Percentiles rank a stretch among this genome's conserved stretches.
phyloP scores from a whole-genome alignment of 2,797 vertebrate species.

The Paguma larvata region DNA sequence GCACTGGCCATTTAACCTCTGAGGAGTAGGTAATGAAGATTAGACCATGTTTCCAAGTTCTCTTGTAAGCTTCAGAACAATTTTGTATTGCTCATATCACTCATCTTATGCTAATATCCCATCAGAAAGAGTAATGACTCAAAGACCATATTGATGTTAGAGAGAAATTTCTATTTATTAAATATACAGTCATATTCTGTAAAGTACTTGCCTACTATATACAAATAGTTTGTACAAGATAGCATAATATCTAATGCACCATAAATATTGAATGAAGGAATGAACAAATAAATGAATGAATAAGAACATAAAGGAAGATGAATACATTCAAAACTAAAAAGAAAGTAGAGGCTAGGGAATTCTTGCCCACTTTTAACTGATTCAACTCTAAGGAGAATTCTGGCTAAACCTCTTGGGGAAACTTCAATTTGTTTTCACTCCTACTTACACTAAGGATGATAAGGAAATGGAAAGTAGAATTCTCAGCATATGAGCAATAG shows the following conservation, averaged over 20 bases:
- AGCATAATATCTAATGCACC: neutral
- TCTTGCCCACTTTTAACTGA: neutral
- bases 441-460: neutral
- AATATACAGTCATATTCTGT: neutral
- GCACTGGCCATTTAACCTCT: neutral
- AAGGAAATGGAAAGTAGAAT: neutral
- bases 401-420: neutral
- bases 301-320: neutral
- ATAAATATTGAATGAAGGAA: neutral
- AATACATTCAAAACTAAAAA: neutral
- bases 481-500: neutral
- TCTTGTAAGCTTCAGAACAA: neutral
- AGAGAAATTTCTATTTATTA: neutral
- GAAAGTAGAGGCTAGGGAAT: neutral
- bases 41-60: neutral
- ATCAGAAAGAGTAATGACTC: neutral
- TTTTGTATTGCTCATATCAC: neutral
- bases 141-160: neutral
- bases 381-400: neutral
- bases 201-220: neutral
- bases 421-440: neutral
- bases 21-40: neutral
- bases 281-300: neutral
- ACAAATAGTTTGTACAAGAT: no score
- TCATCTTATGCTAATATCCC: neutral